Conservation (phyloP, 1,140 invertebrate species). For the Battus philenor region DNA sequence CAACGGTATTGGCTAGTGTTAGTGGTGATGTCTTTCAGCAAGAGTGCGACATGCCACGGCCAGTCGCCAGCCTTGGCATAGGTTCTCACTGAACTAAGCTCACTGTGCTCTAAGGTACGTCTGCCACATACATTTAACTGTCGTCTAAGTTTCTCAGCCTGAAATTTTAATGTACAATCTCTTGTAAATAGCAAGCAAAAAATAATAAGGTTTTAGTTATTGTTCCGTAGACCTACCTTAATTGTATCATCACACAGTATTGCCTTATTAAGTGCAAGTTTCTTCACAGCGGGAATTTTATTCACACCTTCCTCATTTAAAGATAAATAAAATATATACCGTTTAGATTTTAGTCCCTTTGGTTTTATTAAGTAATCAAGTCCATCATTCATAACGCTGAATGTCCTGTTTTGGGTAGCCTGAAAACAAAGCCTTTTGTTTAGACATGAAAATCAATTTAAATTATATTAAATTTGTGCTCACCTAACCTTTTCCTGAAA, state of each 20-base stretch:
- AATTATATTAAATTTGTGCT: no score
- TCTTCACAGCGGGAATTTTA: conserved; percentile 33
- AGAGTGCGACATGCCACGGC: conserved; percentile 92
- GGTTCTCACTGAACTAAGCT: conserved; percentile 49
- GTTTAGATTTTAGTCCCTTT: conserved; percentile 23
- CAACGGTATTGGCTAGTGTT: conserved; percentile 51
- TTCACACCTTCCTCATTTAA: conserved; percentile 23
- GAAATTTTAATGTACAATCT: conserved; percentile 3
- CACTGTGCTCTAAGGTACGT: conserved; percentile 47
- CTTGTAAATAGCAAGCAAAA: background rate
- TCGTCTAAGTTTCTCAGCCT: background rate
- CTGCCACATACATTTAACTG: conserved; percentile 46
- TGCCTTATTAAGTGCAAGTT: conserved; percentile 41
- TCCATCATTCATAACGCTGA: conserved; percentile 25
- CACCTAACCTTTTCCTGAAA: no score
- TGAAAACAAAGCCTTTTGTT: no score
- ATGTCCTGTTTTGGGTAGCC: conserved; percentile 25
- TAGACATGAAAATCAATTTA: no score
- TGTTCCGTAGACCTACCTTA: conserved; percentile 41
- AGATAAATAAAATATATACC: conserved; percentile 32
- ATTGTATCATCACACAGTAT: conserved; percentile 40
- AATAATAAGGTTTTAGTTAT: conserved; percentile 7
- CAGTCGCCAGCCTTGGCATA: conserved; percentile 82
- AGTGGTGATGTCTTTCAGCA: conserved; percentile 80
- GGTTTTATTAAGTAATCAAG: conserved; percentile 32